phyloP scores from a whole-genome alignment of 2,113 vertebrate genomes.

The Microcebus ravelobensis region DNA sequence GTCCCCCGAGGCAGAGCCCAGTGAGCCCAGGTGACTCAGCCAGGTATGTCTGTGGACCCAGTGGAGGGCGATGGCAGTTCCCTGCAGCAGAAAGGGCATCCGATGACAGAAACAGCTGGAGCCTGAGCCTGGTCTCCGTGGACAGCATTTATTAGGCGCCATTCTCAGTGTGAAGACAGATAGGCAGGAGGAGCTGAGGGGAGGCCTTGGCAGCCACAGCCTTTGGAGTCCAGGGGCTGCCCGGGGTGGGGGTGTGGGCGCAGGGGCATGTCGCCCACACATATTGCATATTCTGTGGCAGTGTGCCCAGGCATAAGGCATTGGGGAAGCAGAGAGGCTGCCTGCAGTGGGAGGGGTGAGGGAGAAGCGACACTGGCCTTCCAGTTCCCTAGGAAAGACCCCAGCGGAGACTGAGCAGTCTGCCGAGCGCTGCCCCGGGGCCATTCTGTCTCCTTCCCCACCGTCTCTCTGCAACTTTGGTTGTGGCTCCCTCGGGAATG shows the following conservation, averaged over 20 bases:
- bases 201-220: slow-evolving; percentile 62
- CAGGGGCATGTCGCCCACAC: slow-evolving; percentile 68
- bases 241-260: slow-evolving; percentile 67
- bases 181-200: slow-evolving; percentile 66
- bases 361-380: slow-evolving; percentile 37
- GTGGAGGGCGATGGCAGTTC: neutral
- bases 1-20: neutral
- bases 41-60: neutral
- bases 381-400: slow-evolving; percentile 44
- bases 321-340: slow-evolving; percentile 81
- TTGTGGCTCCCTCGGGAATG: slow-evolving; percentile 75
- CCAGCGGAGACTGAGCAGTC: neutral
- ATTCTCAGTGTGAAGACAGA: slow-evolving; percentile 80
- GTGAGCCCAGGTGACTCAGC: fast-evolving
- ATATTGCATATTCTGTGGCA: slow-evolving; percentile 83
- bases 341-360: slow-evolving; percentile 60
- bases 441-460: slow-evolving; percentile 12
- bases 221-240: slow-evolving; percentile 71
- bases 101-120: slow-evolving; percentile 59
- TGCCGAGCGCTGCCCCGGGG: neutral
- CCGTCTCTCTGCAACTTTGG: slow-evolving; percentile 74
- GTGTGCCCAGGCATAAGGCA: slow-evolving; percentile 82
- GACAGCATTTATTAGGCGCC: slow-evolving; percentile 82
- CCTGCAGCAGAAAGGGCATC: neutral
- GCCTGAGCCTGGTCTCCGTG: slow-evolving; percentile 74